Conservation (phyloP, 1,140 invertebrate species). For the Acyrthosiphon pisum region DNA sequence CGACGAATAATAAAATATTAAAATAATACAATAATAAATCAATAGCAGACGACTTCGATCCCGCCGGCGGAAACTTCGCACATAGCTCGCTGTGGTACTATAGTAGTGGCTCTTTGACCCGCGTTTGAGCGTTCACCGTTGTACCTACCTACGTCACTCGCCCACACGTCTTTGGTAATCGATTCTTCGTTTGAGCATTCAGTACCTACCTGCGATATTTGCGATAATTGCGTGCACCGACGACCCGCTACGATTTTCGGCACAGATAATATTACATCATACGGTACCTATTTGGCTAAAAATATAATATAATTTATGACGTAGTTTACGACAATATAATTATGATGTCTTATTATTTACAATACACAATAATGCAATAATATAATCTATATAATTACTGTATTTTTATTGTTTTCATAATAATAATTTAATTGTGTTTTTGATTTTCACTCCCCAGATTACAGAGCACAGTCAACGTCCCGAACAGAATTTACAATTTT, state of each 20-base stretch:
- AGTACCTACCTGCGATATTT: background rate
- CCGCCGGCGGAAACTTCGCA: background rate
- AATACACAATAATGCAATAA: background rate
- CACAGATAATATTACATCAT: background rate
- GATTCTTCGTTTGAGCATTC: background rate
- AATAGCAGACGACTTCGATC: background rate
- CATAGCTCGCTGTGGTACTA: background rate
- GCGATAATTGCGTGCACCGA: background rate
- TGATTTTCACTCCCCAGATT: background rate
- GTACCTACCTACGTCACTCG: background rate
- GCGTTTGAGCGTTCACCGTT: background rate
- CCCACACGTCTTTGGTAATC: background rate
- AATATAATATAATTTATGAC: background rate
- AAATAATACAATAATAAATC: background rate
- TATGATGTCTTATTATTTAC: background rate
- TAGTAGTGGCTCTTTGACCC: background rate
- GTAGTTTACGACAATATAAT: background rate
- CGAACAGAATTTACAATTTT: background rate
- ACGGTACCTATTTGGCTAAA: background rate
- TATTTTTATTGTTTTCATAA: background rate
- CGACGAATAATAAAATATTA: background rate
- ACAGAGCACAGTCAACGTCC: background rate
- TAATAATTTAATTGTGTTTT: background rate
- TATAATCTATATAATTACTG: background rate
- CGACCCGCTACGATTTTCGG: background rate